Conservation (phyloP, 1,140 invertebrate genomes). For the Pachypeltis micranthus region DNA sequence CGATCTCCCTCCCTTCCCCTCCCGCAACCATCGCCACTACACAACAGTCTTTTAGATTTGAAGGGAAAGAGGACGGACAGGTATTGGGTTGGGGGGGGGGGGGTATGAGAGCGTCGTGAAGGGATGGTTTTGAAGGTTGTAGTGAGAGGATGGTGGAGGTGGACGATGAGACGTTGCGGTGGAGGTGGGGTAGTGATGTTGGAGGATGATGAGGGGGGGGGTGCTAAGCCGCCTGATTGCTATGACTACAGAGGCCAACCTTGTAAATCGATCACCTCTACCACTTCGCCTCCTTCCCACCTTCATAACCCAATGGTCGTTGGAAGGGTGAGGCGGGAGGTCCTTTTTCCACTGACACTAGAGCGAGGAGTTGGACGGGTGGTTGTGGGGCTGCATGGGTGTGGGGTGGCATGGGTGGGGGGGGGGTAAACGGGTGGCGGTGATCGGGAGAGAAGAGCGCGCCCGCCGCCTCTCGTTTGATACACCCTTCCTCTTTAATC, state of each 20-base stretch:
- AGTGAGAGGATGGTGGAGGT: too few relatives aligned
- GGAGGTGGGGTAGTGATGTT: too few relatives aligned
- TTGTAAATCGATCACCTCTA: constrained; percentile 16
- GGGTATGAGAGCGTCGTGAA: too few relatives aligned
- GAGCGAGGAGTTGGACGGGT: neutral
- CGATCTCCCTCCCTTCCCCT: too few relatives aligned
- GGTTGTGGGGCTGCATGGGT: neutral
- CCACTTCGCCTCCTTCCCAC: neutral
- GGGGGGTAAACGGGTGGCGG: neutral
- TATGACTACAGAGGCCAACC: constrained; percentile 13
- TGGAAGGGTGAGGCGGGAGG: too few relatives aligned
- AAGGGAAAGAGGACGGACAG: too few relatives aligned
- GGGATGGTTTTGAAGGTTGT: too few relatives aligned
- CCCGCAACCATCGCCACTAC: too few relatives aligned
- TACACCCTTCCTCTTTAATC: neutral
- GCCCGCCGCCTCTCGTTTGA: neutral
- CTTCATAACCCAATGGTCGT: neutral
- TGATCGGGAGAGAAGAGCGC: neutral
- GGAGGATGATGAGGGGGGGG: neutral
- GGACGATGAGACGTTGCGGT: too few relatives aligned
- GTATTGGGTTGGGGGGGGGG: too few relatives aligned
- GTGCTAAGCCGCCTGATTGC: constrained; percentile 13
- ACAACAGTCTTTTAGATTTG: too few relatives aligned
- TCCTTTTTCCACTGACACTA: too few relatives aligned
- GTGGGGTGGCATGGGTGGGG: neutral